Base-by-base conservation (phyloP, 2,888 invertebrate species). In the Drosophila neonasuta region DNA sequence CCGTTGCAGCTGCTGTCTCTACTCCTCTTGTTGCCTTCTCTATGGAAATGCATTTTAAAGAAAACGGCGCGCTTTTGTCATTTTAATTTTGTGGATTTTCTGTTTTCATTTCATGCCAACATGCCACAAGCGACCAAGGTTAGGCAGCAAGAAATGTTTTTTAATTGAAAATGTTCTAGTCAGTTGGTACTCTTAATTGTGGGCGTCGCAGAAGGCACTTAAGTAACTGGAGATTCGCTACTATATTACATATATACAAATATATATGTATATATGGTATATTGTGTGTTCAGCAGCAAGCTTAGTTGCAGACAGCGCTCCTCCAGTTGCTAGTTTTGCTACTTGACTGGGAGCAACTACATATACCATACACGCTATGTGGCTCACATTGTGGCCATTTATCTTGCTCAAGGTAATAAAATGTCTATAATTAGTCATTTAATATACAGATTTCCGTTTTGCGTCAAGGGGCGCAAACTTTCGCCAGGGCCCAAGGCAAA, bases 391-490 rank as follows among this genome's bases (percentile, higher is more conserved):
- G 62, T 69, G 72, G 73, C 83, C 79, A 84, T 84, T 84, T 84
- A 86, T 84, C 83, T 84, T 86, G 87, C 88, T 88, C 87, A 86
- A 84, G 88, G 83, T 86, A 88, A 85, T 86, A 87, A 86, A 80
- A 88, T 89, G 88, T 81, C 88, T 87, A 86, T 89, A 88, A 88
- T 88, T 89, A 88, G 89, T 86, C 88, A 87, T 88, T 89, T 87
- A 89, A 89, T 89, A 88, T 87, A 87, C 87, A 86, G 87, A 89
- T 89, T 88, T 89, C 86, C 88, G 81, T 66, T 80, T 83, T 85
- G 88, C 88, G 83, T 88, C 83, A 86, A 84, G 88, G 85, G 83
- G 88, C 88, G 76, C 84, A 80, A 85, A 86, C 74, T 88, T 85
- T 82, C 68, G 79, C 81, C 71, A 62, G 49, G 51, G 56, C 56